Evolutionary conservation across 2,888 invertebrate species (phyloP), one percentile per base, ranked within the genome.

Genomic region (Sylvicola fuscatus): DNA sequence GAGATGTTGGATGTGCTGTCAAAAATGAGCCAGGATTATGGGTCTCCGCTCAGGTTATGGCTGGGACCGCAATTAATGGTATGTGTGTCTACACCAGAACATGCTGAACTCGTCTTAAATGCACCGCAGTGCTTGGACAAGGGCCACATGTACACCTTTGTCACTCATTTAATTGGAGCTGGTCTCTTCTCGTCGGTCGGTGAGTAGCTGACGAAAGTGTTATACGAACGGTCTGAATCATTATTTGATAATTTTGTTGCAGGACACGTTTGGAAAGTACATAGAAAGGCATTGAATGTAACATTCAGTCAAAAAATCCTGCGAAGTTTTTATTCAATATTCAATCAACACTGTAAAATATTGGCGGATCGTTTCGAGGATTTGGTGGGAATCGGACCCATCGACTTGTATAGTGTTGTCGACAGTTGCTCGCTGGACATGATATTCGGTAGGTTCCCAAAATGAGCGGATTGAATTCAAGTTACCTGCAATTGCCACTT

Each of bases 231-330:
- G n/a, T n/a, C n/a, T n/a, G n/a, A 21, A 21, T 21, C 21, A 21
- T 6, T 21, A 6, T 21, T 4, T 21, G 21, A 4, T 21, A 6
- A 8, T 21, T 21, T 21, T 21, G 8, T 6, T 8, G 21, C 14
- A 36, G 36, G 30, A 2, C 31, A 36, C 3, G 27, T 13, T 27
- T 40, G 40, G 40, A 38, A 38, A 12, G 30, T 35, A 13, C 37
- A 40, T 33, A 34, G 40, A 16, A 36, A 33, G 26, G 32, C 32
- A n/a, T 38, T 40, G n/a, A 40, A 40, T 34, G 33, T 37, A 21
- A 37, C 40, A 28, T 40, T 40, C 17, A 21, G 21, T 21, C 21
- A 21, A 21, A 21, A 8, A 4, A 21, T 21, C 21, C 21, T 21
- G 21, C 21, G 21, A 4, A 21, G 21, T 8, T 21, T 21, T 21